These are phyloP conservation scores for Zeugodacus cucurbitae DNA, from an alignment of 1,140 invertebrate genomes.

Conservation along the genomic window DNA sequence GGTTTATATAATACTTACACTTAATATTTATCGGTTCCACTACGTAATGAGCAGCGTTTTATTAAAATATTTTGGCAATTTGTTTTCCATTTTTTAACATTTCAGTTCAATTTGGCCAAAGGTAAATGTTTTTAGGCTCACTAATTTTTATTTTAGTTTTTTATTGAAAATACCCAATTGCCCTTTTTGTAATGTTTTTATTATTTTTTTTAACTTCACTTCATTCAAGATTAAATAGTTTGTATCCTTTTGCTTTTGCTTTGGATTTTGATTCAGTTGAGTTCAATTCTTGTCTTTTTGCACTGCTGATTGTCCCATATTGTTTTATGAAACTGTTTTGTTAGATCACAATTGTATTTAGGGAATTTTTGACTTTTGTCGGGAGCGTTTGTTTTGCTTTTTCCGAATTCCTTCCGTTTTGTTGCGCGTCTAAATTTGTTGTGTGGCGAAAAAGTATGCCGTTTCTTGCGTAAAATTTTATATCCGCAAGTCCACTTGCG, in stretches of 20 bases:
- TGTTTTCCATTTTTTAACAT: neutral
- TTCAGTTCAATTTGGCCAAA: neutral
- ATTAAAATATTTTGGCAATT: neutral
- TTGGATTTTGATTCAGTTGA: neutral
- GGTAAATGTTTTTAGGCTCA: neutral
- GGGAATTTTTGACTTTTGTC: neutral
- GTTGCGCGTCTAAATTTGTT: constrained; percentile 21
- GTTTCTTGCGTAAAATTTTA: neutral
- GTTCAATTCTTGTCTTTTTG: neutral
- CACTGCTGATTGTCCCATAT: neutral
- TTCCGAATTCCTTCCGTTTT: constrained; percentile 12
- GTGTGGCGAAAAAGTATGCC: constrained; percentile 23
- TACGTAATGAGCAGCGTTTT: neutral
- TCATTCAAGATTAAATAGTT: neutral
- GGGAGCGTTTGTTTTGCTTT: neutral
- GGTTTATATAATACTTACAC: neutral
- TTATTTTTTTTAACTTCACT: neutral
- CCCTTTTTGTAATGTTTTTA: neutral
- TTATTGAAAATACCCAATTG: neutral
- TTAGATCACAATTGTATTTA: neutral
- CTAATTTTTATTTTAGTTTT: neutral
- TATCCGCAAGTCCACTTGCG: constrained; percentile 13
- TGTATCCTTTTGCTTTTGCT: neutral
- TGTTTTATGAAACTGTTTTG: neutral
- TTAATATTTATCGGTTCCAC: neutral